phyloP scores from a whole-genome alignment of 2,113 vertebrate species.

The Poicephalus gulielmi region DNA sequence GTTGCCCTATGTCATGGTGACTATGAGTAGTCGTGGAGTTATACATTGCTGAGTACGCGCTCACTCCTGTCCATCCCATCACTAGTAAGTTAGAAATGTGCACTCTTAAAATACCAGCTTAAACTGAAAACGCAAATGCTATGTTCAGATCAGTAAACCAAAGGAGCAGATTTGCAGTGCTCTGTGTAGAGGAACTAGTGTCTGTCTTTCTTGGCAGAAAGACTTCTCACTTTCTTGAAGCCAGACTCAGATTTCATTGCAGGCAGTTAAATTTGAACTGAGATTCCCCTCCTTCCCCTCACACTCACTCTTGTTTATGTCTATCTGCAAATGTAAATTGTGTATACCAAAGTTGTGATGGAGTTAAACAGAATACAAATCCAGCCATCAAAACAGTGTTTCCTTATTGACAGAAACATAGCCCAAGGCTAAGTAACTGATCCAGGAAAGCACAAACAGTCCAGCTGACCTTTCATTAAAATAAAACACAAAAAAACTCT shows the following conservation, averaged over 20 bases:
- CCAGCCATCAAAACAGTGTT: not conserved
- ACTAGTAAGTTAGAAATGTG: not conserved
- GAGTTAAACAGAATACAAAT: not conserved
- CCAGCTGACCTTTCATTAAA: not conserved
- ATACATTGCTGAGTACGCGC: fast-evolving
- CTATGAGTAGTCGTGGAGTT: fast-evolving
- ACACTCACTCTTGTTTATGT: not conserved
- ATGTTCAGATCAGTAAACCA: not conserved
- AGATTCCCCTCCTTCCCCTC: not conserved
- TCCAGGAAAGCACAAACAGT: not conserved
- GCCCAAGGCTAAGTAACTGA: not conserved
- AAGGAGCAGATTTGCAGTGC: not conserved
- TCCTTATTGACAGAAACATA: not conserved
- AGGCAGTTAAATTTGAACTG: not conserved
- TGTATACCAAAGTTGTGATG: not conserved
- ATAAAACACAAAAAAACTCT: not conserved
- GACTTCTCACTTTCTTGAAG: not conserved
- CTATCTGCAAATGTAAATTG: not conserved
- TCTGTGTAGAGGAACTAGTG: fast-evolving
- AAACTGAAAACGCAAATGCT: not conserved
- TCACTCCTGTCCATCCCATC: fast-evolving
- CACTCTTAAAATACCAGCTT: not conserved
- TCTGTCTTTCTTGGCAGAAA: not conserved
- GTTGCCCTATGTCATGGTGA: not conserved
- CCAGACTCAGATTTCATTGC: not conserved